phyloP scores from a whole-genome alignment of 2,888 invertebrate species.

The Uropetala carovei region DNA sequence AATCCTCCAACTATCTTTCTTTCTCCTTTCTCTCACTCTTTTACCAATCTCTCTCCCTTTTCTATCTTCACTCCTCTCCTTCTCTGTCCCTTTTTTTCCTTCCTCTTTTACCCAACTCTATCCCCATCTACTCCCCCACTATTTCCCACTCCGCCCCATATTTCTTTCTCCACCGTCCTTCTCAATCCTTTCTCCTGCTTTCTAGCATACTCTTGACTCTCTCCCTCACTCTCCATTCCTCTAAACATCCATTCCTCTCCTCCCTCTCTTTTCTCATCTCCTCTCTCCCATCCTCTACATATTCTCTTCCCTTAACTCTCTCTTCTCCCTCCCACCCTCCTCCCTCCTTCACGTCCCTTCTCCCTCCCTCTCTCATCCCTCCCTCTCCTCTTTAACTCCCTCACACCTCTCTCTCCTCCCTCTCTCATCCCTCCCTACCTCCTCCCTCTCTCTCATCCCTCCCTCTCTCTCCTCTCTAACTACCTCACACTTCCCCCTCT shows the following conservation, averaged over 20 bases:
- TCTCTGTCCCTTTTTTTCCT: background rate
- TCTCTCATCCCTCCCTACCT: background rate
- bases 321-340: too few species aligned
- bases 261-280: background rate
- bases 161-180: background rate
- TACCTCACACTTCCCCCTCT: too few species aligned
- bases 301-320: background rate
- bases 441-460: background rate
- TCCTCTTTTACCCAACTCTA: background rate
- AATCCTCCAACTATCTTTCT: background rate
- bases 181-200: background rate
- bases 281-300: background rate
- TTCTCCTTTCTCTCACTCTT: background rate
- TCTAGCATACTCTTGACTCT: background rate
- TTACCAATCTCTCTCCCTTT: background rate
- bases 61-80: background rate
- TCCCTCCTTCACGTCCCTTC: background rate
- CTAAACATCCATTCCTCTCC: background rate
- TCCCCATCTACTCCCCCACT: background rate
- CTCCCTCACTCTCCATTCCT: background rate
- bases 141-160: background rate
- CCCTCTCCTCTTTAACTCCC: background rate
- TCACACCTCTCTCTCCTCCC: background rate
- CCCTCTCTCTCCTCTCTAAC: background rate
- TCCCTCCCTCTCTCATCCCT: background rate